phyloP scores from a whole-genome alignment of 2,797 vertebrate genomes.

The Manis pentadactyla region DNA sequence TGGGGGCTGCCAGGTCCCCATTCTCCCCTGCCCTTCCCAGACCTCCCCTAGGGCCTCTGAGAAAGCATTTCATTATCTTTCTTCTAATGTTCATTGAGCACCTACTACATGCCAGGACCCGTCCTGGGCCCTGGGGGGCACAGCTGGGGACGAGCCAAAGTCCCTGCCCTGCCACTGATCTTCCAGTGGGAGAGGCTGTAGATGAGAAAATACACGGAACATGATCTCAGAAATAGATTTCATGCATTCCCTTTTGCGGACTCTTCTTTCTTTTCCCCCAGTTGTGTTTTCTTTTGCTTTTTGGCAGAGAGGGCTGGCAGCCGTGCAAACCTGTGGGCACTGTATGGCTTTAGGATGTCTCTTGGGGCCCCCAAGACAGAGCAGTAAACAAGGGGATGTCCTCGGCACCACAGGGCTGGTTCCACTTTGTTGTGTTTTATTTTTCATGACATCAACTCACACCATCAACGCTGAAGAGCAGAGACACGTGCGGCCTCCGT shows the following conservation, averaged over 20 bases:
- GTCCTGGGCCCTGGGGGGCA: not conserved
- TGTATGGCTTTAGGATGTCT: accelerated
- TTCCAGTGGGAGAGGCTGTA: too few species aligned
- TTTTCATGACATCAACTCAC: not conserved
- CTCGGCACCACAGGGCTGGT: not conserved
- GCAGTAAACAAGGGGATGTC: accelerated
- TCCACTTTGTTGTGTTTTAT: not conserved
- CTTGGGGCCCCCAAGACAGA: not conserved
- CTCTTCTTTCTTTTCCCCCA: not conserved
- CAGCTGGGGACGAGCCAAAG: not conserved
- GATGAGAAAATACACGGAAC: not conserved
- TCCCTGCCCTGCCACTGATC: not conserved
- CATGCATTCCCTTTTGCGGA: not conserved
- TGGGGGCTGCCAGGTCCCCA: too few species aligned
- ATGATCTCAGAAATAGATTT: not conserved
- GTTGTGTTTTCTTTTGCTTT: not conserved
- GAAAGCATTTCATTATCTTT: not conserved
- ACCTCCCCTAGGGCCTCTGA: not conserved
- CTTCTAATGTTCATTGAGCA: not conserved
- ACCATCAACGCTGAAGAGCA: not conserved
- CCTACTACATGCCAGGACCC: not conserved
- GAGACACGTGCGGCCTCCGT: not conserved
- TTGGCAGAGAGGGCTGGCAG: not conserved
- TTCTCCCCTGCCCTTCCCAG: not conserved
- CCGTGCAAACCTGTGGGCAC: accelerated